Percentiles rank a stretch among this genome's conserved stretches.
These are phyloP conservation scores for Villa cingulata DNA, from an alignment of 2,888 invertebrate genomes.

Conservation along the genomic window DNA sequence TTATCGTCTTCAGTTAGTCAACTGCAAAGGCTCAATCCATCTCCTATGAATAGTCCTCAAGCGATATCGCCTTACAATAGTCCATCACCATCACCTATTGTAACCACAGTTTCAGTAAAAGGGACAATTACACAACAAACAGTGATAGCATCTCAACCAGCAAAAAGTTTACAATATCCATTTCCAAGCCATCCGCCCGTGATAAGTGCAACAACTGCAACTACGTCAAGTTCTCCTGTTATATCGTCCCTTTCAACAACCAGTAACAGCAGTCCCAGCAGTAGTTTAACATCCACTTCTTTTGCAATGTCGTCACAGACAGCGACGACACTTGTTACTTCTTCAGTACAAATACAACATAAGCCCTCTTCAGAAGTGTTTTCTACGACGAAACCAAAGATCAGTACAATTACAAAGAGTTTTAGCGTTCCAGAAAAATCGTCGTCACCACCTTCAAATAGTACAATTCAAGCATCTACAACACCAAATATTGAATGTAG, in stretches of 20 bases:
- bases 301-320: constrained; percentile 10
- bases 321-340: background rate
- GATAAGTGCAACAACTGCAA: constrained; percentile 27
- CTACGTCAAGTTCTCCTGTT: constrained; percentile 22
- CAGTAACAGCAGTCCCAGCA: constrained; percentile 12
- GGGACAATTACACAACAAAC: constrained; percentile 1
- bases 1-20: constrained; percentile 12
- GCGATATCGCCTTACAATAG: constrained; percentile 35
- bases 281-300: constrained; percentile 19
- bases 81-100: constrained; percentile 31
- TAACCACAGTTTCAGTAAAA: constrained; percentile 4
- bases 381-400: constrained; percentile 22
- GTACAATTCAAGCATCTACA: background rate
- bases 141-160: constrained; percentile 17
- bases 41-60: constrained; percentile 37
- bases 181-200: constrained; percentile 64
- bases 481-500: background rate
- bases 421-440: constrained; percentile 28
- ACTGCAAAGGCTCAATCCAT: constrained; percentile 30
- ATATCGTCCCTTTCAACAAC: constrained; percentile 21
- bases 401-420: constrained; percentile 28
- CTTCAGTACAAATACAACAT: constrained; percentile 5
- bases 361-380: constrained; percentile 2
- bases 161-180: constrained; percentile 52
- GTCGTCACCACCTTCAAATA: background rate